phyloP scores from a whole-genome alignment of 2,113 vertebrate genomes.

The Suricata suricatta region DNA sequence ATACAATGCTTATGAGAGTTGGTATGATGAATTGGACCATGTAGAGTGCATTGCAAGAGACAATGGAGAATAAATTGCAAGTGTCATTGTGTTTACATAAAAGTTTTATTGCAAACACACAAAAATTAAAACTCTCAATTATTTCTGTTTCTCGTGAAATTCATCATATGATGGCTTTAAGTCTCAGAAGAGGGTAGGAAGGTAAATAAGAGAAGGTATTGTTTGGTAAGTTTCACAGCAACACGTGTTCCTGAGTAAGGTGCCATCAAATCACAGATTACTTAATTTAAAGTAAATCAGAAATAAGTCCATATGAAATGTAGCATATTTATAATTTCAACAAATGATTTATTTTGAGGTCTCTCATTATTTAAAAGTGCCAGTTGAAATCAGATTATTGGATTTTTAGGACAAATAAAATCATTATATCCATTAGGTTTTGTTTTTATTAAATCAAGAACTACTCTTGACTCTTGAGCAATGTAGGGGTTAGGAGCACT shows the following conservation, averaged over 20 bases:
- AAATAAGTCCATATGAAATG: neutral
- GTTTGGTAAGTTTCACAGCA: neutral
- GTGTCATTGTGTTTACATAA: neutral
- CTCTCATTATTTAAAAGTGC: neutral
- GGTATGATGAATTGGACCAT: neutral
- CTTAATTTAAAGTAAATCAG: slow-evolving; percentile 1
- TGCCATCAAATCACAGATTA: neutral
- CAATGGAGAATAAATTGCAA: neutral
- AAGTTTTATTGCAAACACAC: neutral
- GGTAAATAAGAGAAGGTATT: neutral
- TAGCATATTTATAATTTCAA: neutral
- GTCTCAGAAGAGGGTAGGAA: neutral
- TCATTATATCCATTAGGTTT: neutral
- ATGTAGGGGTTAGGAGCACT: neutral
- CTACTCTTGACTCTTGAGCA: neutral
- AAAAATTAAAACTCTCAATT: neutral
- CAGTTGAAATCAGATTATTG: neutral
- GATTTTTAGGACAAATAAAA: neutral
- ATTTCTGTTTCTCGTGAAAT: neutral
- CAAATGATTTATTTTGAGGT: neutral
- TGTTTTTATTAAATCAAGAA: neutral
- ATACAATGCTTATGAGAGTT: neutral
- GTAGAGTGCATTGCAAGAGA: neutral
- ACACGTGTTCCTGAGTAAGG: neutral
- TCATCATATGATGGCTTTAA: neutral